Conservation (phyloP, 2,888 invertebrate genomes). For the Troides oblongomaculatus region DNA sequence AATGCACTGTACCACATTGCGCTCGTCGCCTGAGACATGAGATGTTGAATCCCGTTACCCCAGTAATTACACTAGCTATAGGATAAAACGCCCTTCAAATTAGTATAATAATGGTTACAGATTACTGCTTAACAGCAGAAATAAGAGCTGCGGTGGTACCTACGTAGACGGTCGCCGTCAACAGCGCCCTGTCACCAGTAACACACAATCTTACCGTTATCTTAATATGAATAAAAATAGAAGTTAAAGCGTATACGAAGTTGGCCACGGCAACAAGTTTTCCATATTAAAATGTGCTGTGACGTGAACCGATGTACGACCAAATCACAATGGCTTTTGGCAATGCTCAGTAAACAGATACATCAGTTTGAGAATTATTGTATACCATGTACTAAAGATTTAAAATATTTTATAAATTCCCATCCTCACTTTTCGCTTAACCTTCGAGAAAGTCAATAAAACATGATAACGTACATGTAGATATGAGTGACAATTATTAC, state of each 20-base stretch:
- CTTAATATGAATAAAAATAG: not conserved
- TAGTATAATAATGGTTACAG: too few species aligned
- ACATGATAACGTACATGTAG: not conserved
- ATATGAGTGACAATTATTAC: constrained; percentile 1
- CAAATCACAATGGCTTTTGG: constrained; percentile 27
- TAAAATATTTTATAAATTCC: not conserved
- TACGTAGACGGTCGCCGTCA: too few species aligned
- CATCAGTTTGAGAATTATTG: constrained; percentile 9
- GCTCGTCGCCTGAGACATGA: too few species aligned
- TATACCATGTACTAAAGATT: not conserved
- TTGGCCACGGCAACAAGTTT: constrained; percentile 29
- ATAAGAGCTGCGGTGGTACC: too few species aligned
- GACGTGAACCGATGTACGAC: constrained; percentile 13
- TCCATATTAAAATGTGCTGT: constrained; percentile 14
- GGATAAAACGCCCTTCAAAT: too few species aligned
- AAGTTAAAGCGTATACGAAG: not conserved
- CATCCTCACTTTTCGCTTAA: not conserved
- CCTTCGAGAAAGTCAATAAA: not conserved
- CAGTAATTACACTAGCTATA: too few species aligned
- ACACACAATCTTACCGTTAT: not conserved
- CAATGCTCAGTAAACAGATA: constrained; percentile 27
- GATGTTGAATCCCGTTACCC: too few species aligned
- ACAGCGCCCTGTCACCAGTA: not conserved
- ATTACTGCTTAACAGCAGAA: too few species aligned
- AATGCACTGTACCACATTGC: too few species aligned